Percentiles rank a stretch among this genome's conserved stretches.
Conservation (phyloP, 2,888 invertebrate species). For the Junonia oenone region DNA sequence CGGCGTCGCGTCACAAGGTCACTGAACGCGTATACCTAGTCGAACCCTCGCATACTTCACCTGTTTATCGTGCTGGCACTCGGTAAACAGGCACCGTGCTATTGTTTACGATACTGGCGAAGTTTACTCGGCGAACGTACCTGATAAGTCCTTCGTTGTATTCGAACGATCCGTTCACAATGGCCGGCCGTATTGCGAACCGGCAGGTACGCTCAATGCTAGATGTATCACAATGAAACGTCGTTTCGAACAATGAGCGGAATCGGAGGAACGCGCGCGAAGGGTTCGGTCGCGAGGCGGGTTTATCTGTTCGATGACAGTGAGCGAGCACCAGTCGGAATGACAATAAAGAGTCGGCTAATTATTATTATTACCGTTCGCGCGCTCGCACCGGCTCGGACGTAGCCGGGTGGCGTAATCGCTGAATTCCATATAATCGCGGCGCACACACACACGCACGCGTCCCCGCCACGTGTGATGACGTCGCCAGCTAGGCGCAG, state of each 20-base stretch:
- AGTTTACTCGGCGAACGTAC: constrained; percentile 48
- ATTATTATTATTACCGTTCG: constrained; percentile 65
- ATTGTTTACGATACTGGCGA: constrained; percentile 51
- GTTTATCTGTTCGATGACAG: constrained; percentile 46
- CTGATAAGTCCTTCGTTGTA: constrained; percentile 38
- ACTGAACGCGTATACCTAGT: constrained; percentile 44
- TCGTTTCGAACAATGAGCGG: constrained; percentile 45
- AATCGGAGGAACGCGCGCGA: background rate
- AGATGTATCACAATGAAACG: constrained; percentile 41
- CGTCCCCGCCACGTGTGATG: constrained; percentile 60
- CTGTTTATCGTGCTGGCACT: constrained; percentile 30
- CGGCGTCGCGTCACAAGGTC: constrained; percentile 41
- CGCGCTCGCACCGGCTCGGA: constrained; percentile 43
- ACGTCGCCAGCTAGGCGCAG: constrained; percentile 54
- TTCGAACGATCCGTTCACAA: constrained; percentile 48
- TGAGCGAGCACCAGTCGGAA: constrained; percentile 34
- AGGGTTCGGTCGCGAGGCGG: constrained; percentile 28
- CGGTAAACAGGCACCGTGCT: constrained; percentile 40
- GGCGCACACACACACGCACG: constrained; percentile 45
- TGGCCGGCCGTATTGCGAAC: constrained; percentile 34
- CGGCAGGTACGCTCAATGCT: constrained; percentile 31
- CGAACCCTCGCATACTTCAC: constrained; percentile 33
- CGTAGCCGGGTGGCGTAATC: constrained; percentile 65
- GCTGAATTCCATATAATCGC: constrained; percentile 61
- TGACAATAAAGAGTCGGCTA: constrained; percentile 62